These are phyloP conservation scores for Athetis lepigone DNA, from an alignment of 2,888 invertebrate genomes.

Conservation along the genomic window DNA sequence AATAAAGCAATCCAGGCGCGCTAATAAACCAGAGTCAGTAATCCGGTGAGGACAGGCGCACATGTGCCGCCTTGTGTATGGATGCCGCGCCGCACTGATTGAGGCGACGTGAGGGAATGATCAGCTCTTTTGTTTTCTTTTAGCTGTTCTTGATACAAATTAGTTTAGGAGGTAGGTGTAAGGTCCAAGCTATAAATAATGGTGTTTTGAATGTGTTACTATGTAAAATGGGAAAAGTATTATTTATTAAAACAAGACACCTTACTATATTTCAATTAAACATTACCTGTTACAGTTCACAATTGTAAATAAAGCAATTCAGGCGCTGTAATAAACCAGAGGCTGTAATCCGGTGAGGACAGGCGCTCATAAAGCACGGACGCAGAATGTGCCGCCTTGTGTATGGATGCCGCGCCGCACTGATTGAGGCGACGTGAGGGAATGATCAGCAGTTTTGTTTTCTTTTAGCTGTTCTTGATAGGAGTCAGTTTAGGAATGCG, in stretches of 20 bases:
- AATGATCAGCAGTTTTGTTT: background rate
- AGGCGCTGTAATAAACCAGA: constrained; percentile 15
- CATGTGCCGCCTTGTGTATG: constrained; percentile 9
- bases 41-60: background rate
- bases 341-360: background rate
- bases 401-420: constrained; percentile 25
- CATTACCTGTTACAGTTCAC: background rate
- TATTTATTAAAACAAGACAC: no score
- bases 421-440: constrained; percentile 24
- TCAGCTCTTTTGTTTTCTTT: background rate
- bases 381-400: background rate
- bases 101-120: background rate
- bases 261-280: no score
- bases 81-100: constrained; percentile 33
- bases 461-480: background rate
- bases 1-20: background rate
- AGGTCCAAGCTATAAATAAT: no score
- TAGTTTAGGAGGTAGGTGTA: no score
- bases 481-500: background rate
- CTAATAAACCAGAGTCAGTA: constrained; percentile 15
- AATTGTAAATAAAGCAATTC: background rate
- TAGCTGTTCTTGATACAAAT: background rate
- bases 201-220: no score
- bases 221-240: no score
- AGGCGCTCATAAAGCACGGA: no score